phyloP scores from a whole-genome alignment of 1,140 invertebrate species.

The Hormaphis cornu region DNA sequence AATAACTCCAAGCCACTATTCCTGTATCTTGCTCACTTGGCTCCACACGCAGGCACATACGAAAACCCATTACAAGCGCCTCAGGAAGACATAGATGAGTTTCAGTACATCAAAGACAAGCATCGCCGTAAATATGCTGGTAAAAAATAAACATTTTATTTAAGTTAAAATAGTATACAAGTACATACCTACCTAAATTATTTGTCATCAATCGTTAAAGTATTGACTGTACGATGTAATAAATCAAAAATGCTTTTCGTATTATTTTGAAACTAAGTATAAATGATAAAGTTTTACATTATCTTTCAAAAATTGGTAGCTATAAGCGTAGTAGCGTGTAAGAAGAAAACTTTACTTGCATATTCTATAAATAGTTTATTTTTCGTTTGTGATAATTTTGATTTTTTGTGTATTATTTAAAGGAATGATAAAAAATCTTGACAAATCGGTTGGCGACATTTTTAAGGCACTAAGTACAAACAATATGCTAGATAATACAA shows the following conservation, averaged over 20 bases:
- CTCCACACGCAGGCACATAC: slow-evolving; percentile 60
- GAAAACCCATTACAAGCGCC: slow-evolving; percentile 58
- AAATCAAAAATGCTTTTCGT: too few species aligned
- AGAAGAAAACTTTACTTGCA: neutral
- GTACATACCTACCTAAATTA: too few species aligned
- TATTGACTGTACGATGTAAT: too few species aligned
- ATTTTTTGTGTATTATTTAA: neutral
- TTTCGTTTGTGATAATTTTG: neutral
- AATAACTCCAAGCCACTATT: slow-evolving; percentile 54
- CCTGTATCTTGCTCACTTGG: slow-evolving; percentile 68
- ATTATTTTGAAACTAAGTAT: too few species aligned
- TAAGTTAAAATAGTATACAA: too few species aligned
- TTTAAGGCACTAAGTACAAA: slow-evolving; percentile 56
- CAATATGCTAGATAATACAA: slow-evolving; percentile 60
- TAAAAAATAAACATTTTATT: slow-evolving; percentile 42
- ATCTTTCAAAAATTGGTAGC: too few species aligned
- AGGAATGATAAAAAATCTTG: slow-evolving; percentile 81
- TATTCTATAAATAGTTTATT: too few species aligned
- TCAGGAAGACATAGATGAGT: slow-evolving; percentile 58
- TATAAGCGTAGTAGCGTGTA: too few species aligned
- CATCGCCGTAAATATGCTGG: slow-evolving; percentile 68
- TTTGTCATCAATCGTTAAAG: too few species aligned
- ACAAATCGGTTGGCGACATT: slow-evolving; percentile 72
- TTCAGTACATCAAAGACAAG: slow-evolving; percentile 62
- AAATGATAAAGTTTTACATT: too few species aligned